Base-by-base conservation (phyloP, 2,888 invertebrate species). In the Polymixis flavicincta region DNA sequence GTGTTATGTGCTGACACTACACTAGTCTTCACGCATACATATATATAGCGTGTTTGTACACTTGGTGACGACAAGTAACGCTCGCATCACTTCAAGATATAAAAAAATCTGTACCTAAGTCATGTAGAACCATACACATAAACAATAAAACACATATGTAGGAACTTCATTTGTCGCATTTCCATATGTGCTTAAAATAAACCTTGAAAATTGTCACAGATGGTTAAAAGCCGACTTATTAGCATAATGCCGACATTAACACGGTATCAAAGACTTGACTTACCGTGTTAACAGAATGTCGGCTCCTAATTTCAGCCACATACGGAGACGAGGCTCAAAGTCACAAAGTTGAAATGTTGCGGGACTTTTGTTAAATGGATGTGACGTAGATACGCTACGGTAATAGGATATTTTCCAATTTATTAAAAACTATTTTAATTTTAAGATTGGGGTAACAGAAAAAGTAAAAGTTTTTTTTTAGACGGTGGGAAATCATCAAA, bases 201-300 rank as follows among this genome's bases (percentile, higher is more conserved):
- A 61, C 76, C 37, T 77, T 64, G 48, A 54, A 48, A 61, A 61
- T 57, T 28, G 37, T 28, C 17, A 14, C 52, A 54, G 22, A 28
- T 45, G 19, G 13, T 7, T 54, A 48, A 54, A 54, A 82, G 37
- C 28, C 25, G 13, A 9, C 63, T 59, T 75, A 64, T 83, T 82
- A 75, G 60, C 73, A 82, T 71, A 74, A 57, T 72, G n/a, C 52
- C 13, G 19, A 54, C 68, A 70, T 76, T 78, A 57, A 65, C n/a
- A 37, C 1, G 28, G 72, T 61, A 60, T 64, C 66, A 71, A 67
- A 68, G 19, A 45, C 52, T 32, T 75, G 4, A 32, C 60, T 80
- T 61, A 50, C 52, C 28, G 22, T 74, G 67, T 70, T 48, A 57
- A 66, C 45, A 57, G n/a, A 78, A 83, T 83, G 61, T 54, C 17